Evolutionary conservation across 2,113 vertebrate species (phyloP).

Genomic region (Channa maculata): DNA sequence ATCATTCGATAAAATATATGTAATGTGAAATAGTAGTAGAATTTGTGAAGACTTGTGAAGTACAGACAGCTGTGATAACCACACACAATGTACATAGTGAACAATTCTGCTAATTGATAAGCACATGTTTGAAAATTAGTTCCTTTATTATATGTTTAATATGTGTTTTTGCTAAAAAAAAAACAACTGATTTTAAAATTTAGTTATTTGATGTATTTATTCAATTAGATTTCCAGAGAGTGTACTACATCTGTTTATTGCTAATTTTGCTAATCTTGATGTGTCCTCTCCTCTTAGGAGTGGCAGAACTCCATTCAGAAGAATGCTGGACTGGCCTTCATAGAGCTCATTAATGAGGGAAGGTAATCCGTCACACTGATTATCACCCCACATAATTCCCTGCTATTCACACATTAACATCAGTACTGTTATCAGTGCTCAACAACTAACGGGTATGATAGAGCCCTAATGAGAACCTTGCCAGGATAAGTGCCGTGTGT

Average conservation of each 20-base stretch:
- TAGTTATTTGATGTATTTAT: no score
- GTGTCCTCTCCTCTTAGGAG: constrained; percentile 87
- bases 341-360: constrained; percentile 99
- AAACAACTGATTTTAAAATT: no score
- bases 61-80: not conserved
- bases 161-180: no score
- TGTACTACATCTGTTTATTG: no score
- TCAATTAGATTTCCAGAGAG: not conserved
- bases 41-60: no score
- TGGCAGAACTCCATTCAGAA: constrained; percentile 99
- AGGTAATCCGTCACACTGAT: constrained; percentile 86
- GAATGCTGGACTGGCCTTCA: constrained; percentile 98
- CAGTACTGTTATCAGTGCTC: constrained; percentile 43
- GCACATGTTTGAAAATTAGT: no score
- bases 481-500: constrained; percentile 50
- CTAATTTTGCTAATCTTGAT: not conserved
- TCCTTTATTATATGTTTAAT: no score
- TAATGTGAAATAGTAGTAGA: no score
- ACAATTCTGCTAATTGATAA: not conserved
- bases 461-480: constrained; percentile 46
- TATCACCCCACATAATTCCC: constrained; percentile 5
- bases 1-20: no score
- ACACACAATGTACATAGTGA: not conserved
- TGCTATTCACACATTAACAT: constrained; percentile 27
- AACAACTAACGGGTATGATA: constrained; percentile 36